Base-by-base conservation (phyloP, 2,113 vertebrate species). In the Cathartes aura region DNA sequence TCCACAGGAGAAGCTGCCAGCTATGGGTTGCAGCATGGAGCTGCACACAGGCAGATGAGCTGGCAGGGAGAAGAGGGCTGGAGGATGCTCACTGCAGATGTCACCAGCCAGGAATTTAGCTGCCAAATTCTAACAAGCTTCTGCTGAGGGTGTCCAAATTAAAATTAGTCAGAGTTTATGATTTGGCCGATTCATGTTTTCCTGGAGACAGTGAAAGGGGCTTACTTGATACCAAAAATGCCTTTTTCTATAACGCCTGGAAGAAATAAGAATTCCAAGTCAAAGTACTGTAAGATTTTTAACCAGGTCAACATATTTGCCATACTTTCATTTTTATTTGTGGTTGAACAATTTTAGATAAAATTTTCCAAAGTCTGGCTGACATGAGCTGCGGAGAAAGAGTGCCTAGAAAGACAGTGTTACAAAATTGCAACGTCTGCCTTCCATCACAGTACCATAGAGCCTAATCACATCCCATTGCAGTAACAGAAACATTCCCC, bases 91-190 rank as follows among this genome's bases (percentile, higher is more conserved):
- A 18, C 11, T 70, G 93, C 72, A 92, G 60, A 82, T 89, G 40
- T 72, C 60, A 78, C 42, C 89, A 80, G 88, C 42, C 88, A 88
- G 73, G n/a, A 91, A 70, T 30, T 58, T 17, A 83, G 71, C 74
- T 93, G 88, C 92, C 92, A 93, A 67, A 66, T 85, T 85, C 53
- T 48, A 93, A 74, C 32, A 59, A 90, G 86, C 50, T 90, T 70
- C 85, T 94, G 26, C 45, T 80, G 42, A 90, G 55, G 14, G 26
- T 47, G 55, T 55, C 74, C 90, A 93, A 88, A 90, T 86, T 45
- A 86, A 94, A 93, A 92, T 90, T 27, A 76, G n/a, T 59, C 42
- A 50, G 74, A 82, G 71, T 60, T 93, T 83, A 74, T 60, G 32
- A 67, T 75, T 55, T 74, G 34, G 67, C 24, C 11, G 1, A 78